Evolutionary conservation across 2,797 vertebrate species (phyloP), one percentile per base, ranked within the genome.

Genomic region (Gastrophryne carolinensis): DNA sequence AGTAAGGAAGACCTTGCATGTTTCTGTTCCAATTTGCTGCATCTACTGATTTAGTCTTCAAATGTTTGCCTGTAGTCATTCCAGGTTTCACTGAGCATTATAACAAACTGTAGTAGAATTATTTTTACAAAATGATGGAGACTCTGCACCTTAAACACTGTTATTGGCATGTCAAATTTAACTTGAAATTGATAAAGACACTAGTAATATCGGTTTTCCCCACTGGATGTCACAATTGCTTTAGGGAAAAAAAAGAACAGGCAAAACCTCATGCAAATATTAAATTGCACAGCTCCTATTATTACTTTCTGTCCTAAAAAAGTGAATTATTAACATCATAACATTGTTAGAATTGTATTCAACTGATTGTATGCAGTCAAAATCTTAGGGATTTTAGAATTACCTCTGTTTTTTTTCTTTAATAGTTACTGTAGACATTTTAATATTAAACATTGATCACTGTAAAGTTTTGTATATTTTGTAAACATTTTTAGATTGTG

Each of bases 391-490:
- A 71, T 56, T 47, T 56, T 77, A 71, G 69, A 39, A 78, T 72
- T 72, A 78, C 75, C 75, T 78, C 75, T 78, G 72, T 65, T 37
- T 65, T 57, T 12, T 60, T 65, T 76, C 70, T 63, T 71, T 89
- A 89, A 87, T 86, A 83, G 90, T 89, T 87, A 89, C 82, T 50
- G 84, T 87, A 89, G 90, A 87, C 89, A 89, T 89, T 86, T 84
- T 84, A 87, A 85, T 91, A 89, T 89, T 89, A 91, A 89, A 89
- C 90, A 89, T 88, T 91, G 90, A 88, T 91, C 88, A 89, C 89
- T 92, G 90, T 92, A 92, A 90, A 92, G 89, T 91, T 91, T 92
- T 92, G 90, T 91, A 91, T 87, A 91, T 91, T 92, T 92, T 91
- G 91, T 92, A 92, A 90, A 89, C 89, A 66, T 72, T 78, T 78